Conservation (phyloP, 2,113 vertebrate species). For the Bufo gargarizans region DNA sequence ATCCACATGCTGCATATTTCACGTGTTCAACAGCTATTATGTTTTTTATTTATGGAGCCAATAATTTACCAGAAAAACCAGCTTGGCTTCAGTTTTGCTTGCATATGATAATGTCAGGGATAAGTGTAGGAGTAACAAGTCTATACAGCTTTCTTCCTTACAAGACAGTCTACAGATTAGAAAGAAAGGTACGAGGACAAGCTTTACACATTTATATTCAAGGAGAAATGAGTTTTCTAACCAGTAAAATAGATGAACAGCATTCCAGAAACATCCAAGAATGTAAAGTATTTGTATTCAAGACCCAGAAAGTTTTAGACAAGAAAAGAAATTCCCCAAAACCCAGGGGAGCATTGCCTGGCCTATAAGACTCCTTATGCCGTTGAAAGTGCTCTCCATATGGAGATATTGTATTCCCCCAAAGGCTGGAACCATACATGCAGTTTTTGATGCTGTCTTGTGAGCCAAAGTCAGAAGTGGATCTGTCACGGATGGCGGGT, state of each 20-base stretch:
- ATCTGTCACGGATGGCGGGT: no score
- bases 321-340: not conserved
- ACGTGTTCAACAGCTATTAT: slow-evolving; percentile 18
- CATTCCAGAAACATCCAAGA: slow-evolving; percentile 20
- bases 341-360: no score
- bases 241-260: not conserved
- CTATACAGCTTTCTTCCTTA: not conserved
- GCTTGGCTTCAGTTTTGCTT: slow-evolving; percentile 31
- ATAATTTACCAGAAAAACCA: slow-evolving; percentile 51
- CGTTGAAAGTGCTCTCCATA: no score
- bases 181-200: not conserved
- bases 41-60: not conserved
- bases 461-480: no score
- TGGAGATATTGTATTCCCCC: no score
- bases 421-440: no score
- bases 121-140: slow-evolving; percentile 41
- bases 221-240: not conserved
- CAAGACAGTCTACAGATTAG: not conserved
- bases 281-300: not conserved
- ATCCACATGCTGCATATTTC: slow-evolving; percentile 21
- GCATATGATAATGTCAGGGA: slow-evolving; percentile 12
- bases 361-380: no score
- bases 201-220: slow-evolving; percentile 12
- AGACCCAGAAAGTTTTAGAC: slow-evolving; percentile 8
- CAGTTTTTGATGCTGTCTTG: no score